A percentile compares a stretch with the other conserved stretches of the same genome.
Evolutionary conservation across 2,113 vertebrate genomes (phyloP).

Genomic region (Oenanthe oenanthe): DNA sequence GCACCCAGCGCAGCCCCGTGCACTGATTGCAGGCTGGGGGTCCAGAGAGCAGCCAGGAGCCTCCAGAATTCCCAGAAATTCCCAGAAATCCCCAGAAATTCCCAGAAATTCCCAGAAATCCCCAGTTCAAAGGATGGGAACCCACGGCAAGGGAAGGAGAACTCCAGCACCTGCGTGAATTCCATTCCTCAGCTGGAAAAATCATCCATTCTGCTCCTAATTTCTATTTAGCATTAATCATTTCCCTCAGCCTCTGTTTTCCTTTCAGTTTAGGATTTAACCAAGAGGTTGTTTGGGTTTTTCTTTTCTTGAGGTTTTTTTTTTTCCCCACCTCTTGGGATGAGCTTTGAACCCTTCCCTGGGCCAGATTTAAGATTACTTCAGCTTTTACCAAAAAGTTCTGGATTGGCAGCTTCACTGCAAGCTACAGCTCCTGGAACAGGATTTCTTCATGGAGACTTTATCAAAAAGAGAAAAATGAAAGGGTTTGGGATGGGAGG

Average conservation of each 20-base stretch:
- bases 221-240: neutral
- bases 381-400: neutral
- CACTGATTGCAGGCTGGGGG: neutral
- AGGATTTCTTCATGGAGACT: neutral
- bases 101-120: neutral
- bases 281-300: neutral
- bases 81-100: neutral
- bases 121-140: neutral
- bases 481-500: neutral
- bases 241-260: neutral
- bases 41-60: neutral
- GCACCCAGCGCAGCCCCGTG: neutral
- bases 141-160: accelerated
- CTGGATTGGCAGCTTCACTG: neutral
- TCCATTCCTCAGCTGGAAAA: neutral
- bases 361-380: neutral
- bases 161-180: neutral
- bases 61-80: neutral
- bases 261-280: neutral
- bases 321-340: too few relatives aligned
- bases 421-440: neutral
- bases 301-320: neutral
- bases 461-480: neutral
- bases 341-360: neutral
- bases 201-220: neutral